Conservation (phyloP, 1,140 invertebrate genomes). For the Cataglyphis hispanica region DNA sequence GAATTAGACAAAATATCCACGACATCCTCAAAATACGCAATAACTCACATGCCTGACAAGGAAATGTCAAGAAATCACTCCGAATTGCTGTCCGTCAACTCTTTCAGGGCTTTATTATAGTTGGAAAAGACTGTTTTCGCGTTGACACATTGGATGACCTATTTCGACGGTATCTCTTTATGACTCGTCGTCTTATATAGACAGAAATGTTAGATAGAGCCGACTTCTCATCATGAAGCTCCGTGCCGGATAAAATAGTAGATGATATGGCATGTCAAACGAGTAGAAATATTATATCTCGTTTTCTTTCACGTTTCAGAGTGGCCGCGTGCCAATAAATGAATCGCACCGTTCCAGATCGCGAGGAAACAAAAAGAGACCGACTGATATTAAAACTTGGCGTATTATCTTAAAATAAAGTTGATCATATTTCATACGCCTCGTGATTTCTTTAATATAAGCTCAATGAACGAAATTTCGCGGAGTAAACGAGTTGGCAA, state of each 20-base stretch:
- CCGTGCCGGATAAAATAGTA: not conserved
- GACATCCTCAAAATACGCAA: constrained; percentile 18
- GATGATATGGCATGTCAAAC: constrained; percentile 24
- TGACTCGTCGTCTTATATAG: constrained; percentile 5
- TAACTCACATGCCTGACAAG: constrained; percentile 39
- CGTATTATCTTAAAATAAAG: constrained; percentile 1
- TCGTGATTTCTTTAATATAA: not conserved
- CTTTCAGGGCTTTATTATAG: constrained; percentile 7
- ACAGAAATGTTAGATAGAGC: constrained; percentile 7
- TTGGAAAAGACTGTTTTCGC: constrained; percentile 25
- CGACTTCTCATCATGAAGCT: constrained; percentile 9
- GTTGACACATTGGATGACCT: constrained; percentile 24
- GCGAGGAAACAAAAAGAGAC: not conserved
- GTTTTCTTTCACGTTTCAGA: constrained; percentile 8
- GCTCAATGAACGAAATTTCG: not conserved
- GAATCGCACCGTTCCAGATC: not conserved
- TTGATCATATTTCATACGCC: not conserved
- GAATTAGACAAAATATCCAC: not conserved
- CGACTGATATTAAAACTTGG: constrained; percentile 18
- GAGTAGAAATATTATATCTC: constrained; percentile 31
- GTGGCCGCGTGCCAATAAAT: constrained; percentile 26
- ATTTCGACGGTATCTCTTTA: not conserved
- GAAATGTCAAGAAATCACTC: constrained; percentile 37
- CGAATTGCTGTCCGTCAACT: constrained; percentile 15
- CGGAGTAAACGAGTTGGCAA: not conserved